phyloP scores from a whole-genome alignment of 1,140 invertebrate genomes.

The Drosophila nikananu region DNA sequence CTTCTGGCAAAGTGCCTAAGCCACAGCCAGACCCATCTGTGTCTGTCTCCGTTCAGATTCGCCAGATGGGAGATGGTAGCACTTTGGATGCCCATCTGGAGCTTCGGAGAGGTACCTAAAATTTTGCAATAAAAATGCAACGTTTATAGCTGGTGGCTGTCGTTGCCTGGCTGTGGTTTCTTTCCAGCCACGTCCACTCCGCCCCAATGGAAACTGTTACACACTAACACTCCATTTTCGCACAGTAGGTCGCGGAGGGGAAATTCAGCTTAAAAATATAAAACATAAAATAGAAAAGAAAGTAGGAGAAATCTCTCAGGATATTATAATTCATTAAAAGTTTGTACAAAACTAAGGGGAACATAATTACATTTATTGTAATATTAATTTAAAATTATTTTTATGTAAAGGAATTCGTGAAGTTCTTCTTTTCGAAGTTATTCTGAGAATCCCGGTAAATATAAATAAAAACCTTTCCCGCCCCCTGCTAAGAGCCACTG shows the following conservation, averaged over 20 bases:
- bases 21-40: not conserved
- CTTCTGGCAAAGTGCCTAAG: constrained; percentile 32
- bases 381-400: not conserved
- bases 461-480: not conserved
- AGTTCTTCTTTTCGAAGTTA: not conserved
- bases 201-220: constrained; percentile 47
- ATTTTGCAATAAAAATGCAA: constrained; percentile 69
- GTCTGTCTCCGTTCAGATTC: not conserved
- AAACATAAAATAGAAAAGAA: too few relatives aligned
- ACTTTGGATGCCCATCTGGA: constrained; percentile 52
- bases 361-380: not conserved
- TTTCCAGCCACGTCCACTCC: constrained; percentile 27
- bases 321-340: not conserved
- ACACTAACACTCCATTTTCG: constrained; percentile 22
- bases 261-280: not conserved
- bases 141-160: constrained; percentile 65
- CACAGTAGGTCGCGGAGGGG: not conserved
- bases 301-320: too few relatives aligned
- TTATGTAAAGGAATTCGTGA: not conserved
- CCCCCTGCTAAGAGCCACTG: not conserved
- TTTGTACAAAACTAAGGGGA: not conserved
- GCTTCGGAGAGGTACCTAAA: constrained; percentile 25
- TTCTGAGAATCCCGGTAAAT: not conserved
- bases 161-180: constrained; percentile 35
- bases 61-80: constrained; percentile 9